Base-by-base conservation (phyloP, 2,113 vertebrate species). In the Poeciliopsis prolifica region DNA sequence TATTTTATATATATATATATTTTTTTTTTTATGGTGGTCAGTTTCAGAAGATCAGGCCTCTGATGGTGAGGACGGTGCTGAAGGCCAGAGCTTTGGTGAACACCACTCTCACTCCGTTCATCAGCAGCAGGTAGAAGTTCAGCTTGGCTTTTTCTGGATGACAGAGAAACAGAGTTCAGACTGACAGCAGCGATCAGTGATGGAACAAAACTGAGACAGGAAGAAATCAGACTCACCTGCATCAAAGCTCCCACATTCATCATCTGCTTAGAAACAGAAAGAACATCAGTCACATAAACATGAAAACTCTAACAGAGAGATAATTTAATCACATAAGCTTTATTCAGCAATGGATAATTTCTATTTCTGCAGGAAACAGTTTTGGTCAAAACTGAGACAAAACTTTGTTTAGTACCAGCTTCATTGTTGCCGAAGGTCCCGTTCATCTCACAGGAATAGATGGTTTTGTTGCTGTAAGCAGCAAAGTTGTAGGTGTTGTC, bases 41-140 rank as follows among this genome's bases (percentile, higher is more conserved):
- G n/a, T n/a, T n/a, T 15, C 44, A 64, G 66, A 69, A 19, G 10
- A 93, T 4, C 51, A 90, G 13, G 1, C 82, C 80, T 80, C 89
- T 91, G 54, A 93, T 68, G 29, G 93, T 90, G 75, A 93, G 69
- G 19, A 93, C 3, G 60, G 87, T 82, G 79, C 75, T 93, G 19
- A 94, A 79, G 68, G 85, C 85, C 80, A 93, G 7, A 1, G 79
- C 31, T 78, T 94, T 94, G 33, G 86, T 88, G 65, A 94, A 87
- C 31, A 93, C 10, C 67, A 94, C 61, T 42, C 93, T 79, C 54
- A 92, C 67, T 0, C 77, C 80, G 15, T 88, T 88, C 66, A 94
- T 75, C 61, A 87, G 2, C 84, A 94, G 31, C 44, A 78, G 69
- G 64, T 61, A 66, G 37, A 79, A 84, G 68, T 93, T 93, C 65